Evolutionary conservation across 2,113 vertebrate species (phyloP).

Genomic region (Orthochromis indermauri): DNA sequence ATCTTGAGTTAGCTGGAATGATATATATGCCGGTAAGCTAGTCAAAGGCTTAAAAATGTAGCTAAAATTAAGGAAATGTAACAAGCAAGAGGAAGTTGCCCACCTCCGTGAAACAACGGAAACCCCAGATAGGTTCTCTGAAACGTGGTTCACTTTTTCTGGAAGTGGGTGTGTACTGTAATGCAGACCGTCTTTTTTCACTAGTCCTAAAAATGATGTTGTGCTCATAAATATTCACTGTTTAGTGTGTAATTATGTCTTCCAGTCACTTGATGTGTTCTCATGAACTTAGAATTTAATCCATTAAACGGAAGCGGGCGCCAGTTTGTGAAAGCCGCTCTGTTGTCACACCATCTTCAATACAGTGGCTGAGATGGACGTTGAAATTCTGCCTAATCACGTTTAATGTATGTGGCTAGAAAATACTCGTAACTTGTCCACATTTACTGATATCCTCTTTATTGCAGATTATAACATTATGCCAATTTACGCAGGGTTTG

Average conservation of each 20-base stretch:
- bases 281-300: not conserved
- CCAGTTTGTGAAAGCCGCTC: not conserved
- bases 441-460: not conserved
- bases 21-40: not conserved
- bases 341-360: not conserved
- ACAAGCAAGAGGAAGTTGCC: not conserved
- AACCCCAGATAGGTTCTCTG: not conserved
- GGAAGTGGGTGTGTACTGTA: not conserved
- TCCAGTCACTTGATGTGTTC: not conserved
- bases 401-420: not conserved
- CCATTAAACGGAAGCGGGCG: not conserved
- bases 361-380: not conserved
- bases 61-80: not conserved
- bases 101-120: not conserved
- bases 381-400: not conserved
- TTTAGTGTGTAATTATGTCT: not conserved
- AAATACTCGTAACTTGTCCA: not conserved
- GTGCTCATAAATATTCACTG: not conserved
- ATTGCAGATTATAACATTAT: not conserved
- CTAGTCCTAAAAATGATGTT: not conserved
- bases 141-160: not conserved
- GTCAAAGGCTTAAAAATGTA: not conserved
- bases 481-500: rapidly evolving
- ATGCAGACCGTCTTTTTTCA: not conserved
- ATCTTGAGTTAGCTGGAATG: not conserved